Base-by-base conservation (phyloP, 2,797 vertebrate species). In the Sebastolobus altivelis region DNA sequence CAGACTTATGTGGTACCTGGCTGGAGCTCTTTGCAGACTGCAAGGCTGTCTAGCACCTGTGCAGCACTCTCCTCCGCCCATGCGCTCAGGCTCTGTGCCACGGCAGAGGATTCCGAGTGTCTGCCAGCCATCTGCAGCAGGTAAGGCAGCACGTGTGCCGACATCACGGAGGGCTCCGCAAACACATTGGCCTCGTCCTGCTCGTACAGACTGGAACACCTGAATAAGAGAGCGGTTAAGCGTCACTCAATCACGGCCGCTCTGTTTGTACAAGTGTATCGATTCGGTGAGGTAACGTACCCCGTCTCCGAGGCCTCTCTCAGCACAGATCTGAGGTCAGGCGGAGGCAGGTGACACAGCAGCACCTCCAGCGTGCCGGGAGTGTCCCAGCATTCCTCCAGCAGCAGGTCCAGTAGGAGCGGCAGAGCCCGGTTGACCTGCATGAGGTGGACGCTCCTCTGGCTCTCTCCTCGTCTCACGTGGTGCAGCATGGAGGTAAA, bases 171-270 rank as follows among this genome's bases (percentile, higher is more conserved):
- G 0, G 96, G 96, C 84, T 99, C 98, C 0, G 95, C 95, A 89
- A 96, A 98, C 87, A 97, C 92, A 0, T 97, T 98, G 65, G 95
- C 95, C 18, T 97, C 95, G 0, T 99, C 97, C 85, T 97, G 96
- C 80, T 97, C 97, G 67, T 98, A 98, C 69, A 98, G 91, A 75
- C 90, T 95, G 86, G 84, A 20, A 6, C 88, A 82, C 89, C 97
- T 98, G 89, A 43, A n/a, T 6, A 37, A 72, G 59, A 87, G 25
- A 73, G 60, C 5, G 58, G 31, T 46, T 63, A 43, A 11, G 35
- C 54, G 65, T 72, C 8, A 61, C 10, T 22, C 9, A 4, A 59
- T 61, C 27, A 11, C 37, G 25, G 16, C 5, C 22, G 4, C 25
- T 65, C 8, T 35, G 22, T 69, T 71, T 65, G n/a, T 7, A 46